These are phyloP conservation scores for Caenorhabditis latens DNA, from an alignment of 1,140 invertebrate genomes.

Conservation along the genomic window DNA sequence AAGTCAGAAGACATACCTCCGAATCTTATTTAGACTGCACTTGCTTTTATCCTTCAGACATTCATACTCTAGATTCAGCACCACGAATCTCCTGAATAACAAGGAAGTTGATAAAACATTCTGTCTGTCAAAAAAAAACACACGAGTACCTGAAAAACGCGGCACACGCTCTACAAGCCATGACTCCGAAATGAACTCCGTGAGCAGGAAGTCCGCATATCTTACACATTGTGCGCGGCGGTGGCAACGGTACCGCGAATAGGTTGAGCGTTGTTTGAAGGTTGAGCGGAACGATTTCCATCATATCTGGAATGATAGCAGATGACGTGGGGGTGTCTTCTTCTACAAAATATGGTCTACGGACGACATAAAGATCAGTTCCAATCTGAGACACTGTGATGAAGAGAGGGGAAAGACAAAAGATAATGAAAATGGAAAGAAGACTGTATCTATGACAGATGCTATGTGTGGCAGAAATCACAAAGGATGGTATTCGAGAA, in stretches of 20 bases:
- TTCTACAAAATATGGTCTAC: slow-evolving; percentile 38
- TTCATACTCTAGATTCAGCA: slow-evolving; percentile 41
- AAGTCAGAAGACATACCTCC: not conserved
- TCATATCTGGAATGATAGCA: slow-evolving; percentile 12
- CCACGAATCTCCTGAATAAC: slow-evolving; percentile 37
- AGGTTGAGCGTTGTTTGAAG: not conserved
- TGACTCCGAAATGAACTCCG: slow-evolving; percentile 46
- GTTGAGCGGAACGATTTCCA: slow-evolving; percentile 25
- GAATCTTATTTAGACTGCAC: slow-evolving; percentile 32
- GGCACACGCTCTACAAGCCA: slow-evolving; percentile 29
- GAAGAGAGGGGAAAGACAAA: not conserved
- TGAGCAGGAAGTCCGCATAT: slow-evolving; percentile 41
- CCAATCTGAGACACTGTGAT: slow-evolving; percentile 26
- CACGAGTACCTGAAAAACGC: slow-evolving; percentile 45
- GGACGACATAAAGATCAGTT: slow-evolving; percentile 54
- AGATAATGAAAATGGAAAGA: not conserved
- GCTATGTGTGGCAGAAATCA: slow-evolving; percentile 13
- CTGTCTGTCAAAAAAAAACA: not conserved
- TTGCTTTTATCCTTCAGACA: slow-evolving; percentile 34
- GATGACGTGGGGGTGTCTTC: not conserved
- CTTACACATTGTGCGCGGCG: not conserved
- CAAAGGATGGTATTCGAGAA: slow-evolving; percentile 13
- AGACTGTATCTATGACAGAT: slow-evolving; percentile 26
- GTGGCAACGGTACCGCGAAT: not conserved
- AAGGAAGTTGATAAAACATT: not conserved